Conservation (phyloP, 2,888 invertebrate species). For the Troilus luridus region DNA sequence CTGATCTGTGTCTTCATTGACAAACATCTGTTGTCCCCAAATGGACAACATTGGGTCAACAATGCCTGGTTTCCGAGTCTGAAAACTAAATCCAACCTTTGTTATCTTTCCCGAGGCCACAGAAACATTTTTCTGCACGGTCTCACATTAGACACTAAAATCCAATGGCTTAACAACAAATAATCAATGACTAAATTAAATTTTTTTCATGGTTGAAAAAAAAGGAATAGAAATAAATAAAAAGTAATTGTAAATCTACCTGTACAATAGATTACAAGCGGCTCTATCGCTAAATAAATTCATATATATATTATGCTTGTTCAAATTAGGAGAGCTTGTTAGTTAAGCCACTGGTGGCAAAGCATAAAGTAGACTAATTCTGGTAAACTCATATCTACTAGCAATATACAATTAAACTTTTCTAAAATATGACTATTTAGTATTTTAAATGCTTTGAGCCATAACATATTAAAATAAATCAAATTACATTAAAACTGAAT, state of each 20-base stretch:
- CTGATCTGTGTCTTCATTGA: conserved; percentile 97
- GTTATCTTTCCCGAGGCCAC: conserved; percentile 62
- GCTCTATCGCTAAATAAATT: conserved; percentile 21
- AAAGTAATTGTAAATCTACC: conserved; percentile 5
- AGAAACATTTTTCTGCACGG: conserved; percentile 54
- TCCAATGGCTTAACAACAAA: conserved; percentile 58
- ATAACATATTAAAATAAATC: conserved; percentile 56
- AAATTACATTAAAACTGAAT: conserved; percentile 29
- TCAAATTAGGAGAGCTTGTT: conserved; percentile 49
- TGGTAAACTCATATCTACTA: conserved; percentile 40
- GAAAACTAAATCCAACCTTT: conserved; percentile 70
- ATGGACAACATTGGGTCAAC: conserved; percentile 98
- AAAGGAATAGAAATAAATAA: conserved; percentile 26
- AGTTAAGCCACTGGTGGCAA: conserved; percentile 59
- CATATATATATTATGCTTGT: conserved; percentile 17
- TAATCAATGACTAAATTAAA: neutral
- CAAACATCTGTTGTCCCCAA: conserved; percentile 98
- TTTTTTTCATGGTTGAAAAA: neutral
- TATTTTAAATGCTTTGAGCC: conserved; percentile 56
- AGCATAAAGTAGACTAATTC: conserved; percentile 51
- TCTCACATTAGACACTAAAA: conserved; percentile 51
- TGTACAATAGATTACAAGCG: neutral
- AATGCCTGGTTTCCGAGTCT: conserved; percentile 89
- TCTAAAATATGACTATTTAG: conserved; percentile 56
- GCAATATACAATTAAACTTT: conserved; percentile 46